Percentiles rank a stretch among this genome's conserved stretches.
phyloP scores from a whole-genome alignment of 2,888 invertebrate species.

The Anagyrus pseudococci region DNA sequence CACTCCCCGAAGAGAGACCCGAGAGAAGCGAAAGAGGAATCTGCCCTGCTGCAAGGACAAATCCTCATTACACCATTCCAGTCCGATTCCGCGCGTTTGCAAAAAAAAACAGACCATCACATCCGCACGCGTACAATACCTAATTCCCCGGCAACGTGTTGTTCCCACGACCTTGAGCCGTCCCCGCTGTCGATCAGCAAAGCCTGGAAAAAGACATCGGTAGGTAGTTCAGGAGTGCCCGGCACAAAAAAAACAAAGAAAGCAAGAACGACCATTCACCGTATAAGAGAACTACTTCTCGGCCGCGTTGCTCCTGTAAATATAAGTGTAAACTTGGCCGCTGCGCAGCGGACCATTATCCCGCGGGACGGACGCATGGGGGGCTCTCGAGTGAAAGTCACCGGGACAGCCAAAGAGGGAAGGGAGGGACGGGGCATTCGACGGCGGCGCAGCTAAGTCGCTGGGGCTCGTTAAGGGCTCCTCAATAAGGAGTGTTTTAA shows the following conservation, averaged over 20 bases:
- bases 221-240: neutral
- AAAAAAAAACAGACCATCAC: too few relatives aligned
- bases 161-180: neutral
- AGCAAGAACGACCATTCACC: too few relatives aligned
- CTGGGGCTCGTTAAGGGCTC: conserved; percentile 42
- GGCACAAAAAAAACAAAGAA: neutral
- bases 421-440: neutral
- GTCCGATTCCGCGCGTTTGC: too few relatives aligned
- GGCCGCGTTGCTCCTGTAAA: neutral
- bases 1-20: neutral
- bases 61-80: too few relatives aligned
- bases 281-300: too few relatives aligned
- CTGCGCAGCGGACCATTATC: conserved; percentile 5
- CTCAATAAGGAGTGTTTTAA: conserved; percentile 58
- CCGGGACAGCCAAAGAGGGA: neutral
- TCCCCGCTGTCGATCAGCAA: neutral
- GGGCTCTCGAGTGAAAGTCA: neutral
- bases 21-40: too few relatives aligned
- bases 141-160: neutral
- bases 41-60: too few relatives aligned
- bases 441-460: neutral
- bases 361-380: conserved; percentile 4
- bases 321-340: conserved; percentile 12
- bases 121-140: too few relatives aligned
- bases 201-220: neutral